These are phyloP conservation scores for Phrynocephalus forsythii DNA, from an alignment of 2,797 vertebrate species.

Conservation along the genomic window DNA sequence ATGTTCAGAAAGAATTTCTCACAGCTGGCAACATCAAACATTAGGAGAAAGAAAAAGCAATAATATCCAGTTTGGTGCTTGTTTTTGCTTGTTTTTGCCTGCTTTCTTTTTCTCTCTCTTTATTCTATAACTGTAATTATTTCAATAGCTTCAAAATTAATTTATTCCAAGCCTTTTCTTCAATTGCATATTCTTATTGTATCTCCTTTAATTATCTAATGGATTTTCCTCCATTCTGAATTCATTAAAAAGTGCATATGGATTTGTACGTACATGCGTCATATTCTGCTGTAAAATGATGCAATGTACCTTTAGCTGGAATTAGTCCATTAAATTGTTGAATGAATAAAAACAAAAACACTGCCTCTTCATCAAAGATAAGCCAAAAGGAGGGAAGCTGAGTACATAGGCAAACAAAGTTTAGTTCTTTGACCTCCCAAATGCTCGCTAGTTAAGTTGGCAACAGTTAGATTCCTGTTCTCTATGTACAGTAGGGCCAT, in stretches of 20 bases:
- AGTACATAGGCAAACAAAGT: not conserved
- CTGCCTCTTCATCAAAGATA: constrained; percentile 62
- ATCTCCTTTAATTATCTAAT: constrained; percentile 70
- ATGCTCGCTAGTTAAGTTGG: constrained; percentile 5
- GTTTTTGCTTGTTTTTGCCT: not conserved
- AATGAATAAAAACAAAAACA: constrained; percentile 55
- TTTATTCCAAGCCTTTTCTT: constrained; percentile 60
- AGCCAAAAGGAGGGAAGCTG: constrained; percentile 40
- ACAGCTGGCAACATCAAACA: not conserved
- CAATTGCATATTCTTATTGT: constrained; percentile 63
- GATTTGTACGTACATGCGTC: constrained; percentile 45
- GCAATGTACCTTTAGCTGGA: constrained; percentile 58
- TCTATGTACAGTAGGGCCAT: no score
- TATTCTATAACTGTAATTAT: constrained; percentile 45
- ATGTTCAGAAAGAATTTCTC: not conserved
- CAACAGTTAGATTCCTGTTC: not conserved
- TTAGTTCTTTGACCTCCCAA: constrained; percentile 9
- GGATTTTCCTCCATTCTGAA: constrained; percentile 64
- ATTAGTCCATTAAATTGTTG: constrained; percentile 69
- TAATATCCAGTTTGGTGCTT: not conserved
- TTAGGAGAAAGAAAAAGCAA: not conserved
- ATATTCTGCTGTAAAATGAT: constrained; percentile 49
- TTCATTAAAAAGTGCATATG: constrained; percentile 69
- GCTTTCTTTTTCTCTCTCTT: not conserved
- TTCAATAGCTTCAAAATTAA: constrained; percentile 53